Conservation (phyloP, 2,113 vertebrate species). For the Phainopepla nitens region DNA sequence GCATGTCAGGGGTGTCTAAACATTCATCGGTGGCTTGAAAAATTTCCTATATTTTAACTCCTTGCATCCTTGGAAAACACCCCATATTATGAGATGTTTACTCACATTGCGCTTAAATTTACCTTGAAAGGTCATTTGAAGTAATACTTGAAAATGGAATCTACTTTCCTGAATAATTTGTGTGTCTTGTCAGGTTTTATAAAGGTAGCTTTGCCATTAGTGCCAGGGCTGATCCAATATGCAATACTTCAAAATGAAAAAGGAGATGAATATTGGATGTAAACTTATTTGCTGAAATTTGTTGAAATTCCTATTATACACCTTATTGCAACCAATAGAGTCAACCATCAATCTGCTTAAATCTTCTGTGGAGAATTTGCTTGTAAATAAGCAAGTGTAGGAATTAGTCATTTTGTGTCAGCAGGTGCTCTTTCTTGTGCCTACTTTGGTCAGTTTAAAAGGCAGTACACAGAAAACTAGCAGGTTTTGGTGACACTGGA, state of each 20-base stretch:
- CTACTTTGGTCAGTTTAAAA: not conserved
- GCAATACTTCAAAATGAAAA: not conserved
- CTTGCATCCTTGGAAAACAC: not conserved
- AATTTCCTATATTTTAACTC: not conserved
- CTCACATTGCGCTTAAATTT: not conserved
- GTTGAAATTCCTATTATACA: not conserved
- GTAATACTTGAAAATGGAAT: not conserved
- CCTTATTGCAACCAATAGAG: not conserved
- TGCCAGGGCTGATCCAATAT: not conserved
- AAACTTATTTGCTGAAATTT: not conserved
- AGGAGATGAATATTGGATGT: not conserved
- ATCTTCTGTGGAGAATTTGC: not conserved
- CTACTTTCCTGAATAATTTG: not conserved
- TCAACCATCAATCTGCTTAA: not conserved
- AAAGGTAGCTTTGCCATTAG: not conserved
- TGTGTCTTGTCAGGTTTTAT: not conserved
- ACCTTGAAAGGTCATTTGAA: not conserved
- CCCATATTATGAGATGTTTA: not conserved
- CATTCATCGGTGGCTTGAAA: not conserved
- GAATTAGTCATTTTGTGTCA: not conserved
- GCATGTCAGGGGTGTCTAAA: not conserved
- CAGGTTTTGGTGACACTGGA: not conserved
- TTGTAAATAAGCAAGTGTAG: not conserved
- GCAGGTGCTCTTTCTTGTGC: not conserved
- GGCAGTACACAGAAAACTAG: not conserved